Conservation (phyloP, 2,797 vertebrate genomes). For the Pelodytes ibericus region DNA sequence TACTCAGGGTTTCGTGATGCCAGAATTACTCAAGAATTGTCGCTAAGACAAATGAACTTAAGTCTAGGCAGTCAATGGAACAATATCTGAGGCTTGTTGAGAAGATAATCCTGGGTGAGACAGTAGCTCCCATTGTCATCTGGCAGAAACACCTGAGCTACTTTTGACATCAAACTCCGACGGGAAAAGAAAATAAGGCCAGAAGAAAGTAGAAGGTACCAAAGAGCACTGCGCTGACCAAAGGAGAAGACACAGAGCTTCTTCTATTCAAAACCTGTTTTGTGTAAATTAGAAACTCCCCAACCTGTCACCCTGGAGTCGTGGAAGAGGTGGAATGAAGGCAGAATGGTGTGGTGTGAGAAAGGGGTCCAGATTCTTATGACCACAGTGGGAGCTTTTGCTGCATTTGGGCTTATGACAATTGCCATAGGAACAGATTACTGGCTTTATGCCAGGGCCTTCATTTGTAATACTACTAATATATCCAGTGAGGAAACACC, state of each 20-base stretch:
- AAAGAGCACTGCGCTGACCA: slow-evolving; percentile 34
- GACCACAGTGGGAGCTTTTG: slow-evolving; percentile 92
- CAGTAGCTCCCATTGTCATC: slow-evolving; percentile 40
- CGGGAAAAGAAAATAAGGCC: not conserved
- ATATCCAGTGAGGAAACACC: slow-evolving; percentile 80
- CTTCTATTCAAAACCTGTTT: slow-evolving; percentile 28
- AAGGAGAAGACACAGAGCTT: slow-evolving; percentile 39
- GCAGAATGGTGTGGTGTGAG: slow-evolving; percentile 89
- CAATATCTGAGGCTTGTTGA: slow-evolving; percentile 44
- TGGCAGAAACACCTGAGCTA: slow-evolving; percentile 53
- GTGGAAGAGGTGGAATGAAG: slow-evolving; percentile 72
- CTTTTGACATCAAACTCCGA: slow-evolving; percentile 34
- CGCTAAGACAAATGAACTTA: slow-evolving; percentile 2
- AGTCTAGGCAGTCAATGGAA: slow-evolving; percentile 52
- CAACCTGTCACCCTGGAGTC: slow-evolving; percentile 70
- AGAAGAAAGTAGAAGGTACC: slow-evolving; percentile 19
- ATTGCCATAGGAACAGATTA: slow-evolving; percentile 95
- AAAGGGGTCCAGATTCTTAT: slow-evolving; percentile 92
- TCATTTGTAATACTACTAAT: slow-evolving; percentile 93
- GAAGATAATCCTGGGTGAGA: slow-evolving; percentile 42
- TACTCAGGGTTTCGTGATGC: slow-evolving; percentile 33
- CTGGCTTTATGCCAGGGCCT: slow-evolving; percentile 91
- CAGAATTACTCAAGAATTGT: slow-evolving; percentile 3
- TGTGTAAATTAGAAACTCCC: slow-evolving; percentile 25
- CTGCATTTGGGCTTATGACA: slow-evolving; percentile 94